Base-by-base conservation (phyloP, 2,113 vertebrate genomes). In the Mola mola region DNA sequence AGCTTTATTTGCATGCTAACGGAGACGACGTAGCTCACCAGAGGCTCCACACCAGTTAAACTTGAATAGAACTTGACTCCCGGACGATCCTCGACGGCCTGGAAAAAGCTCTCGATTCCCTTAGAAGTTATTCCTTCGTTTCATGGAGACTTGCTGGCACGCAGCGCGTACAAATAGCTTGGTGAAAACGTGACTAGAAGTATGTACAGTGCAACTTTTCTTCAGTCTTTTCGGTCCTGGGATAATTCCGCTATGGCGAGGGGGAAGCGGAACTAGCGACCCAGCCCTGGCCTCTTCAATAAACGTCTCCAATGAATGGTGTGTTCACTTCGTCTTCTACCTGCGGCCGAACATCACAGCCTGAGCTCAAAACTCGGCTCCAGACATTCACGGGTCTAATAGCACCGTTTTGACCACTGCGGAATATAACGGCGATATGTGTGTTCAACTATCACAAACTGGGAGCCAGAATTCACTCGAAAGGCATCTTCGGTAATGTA, bases 251-350 rank as follows among this genome's bases (percentile, higher is more conserved):
- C 81, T 86, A 86, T 86, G 87, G 81, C 82, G 89, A 73, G 81
- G 80, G 85, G 87, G 89, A 91, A 89, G 81, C 90, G 89, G 90
- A 91, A 90, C 84, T 87, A 82, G 31, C 47, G 87, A 87, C 89
- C 88, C 88, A 90, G 59, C 90, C 90, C 84, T 42, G 64, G 81
- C 25, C 53, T 58, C 6, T 50, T 76, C 75, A 56, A 22, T 33
- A 44, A 16, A 20, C 6, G 66, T 11, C 62, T 24, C 56, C 44
- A 34, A 69, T 72, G 49, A 74, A 74, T 72, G 66, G 71, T 61
- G 56, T 15, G n/a, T 40, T n/a, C n/a, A n/a, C n/a, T n/a, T 37
- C 24, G 43, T 41, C 52, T 10, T 8, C 12, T 29, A 0, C 46
- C 24, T 47, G 38, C 2, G 29, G 10, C 13, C 21, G 6, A 22